These are phyloP conservation scores for Lacerta agilis DNA, from an alignment of 2,797 vertebrate species.

Conservation along the genomic window DNA sequence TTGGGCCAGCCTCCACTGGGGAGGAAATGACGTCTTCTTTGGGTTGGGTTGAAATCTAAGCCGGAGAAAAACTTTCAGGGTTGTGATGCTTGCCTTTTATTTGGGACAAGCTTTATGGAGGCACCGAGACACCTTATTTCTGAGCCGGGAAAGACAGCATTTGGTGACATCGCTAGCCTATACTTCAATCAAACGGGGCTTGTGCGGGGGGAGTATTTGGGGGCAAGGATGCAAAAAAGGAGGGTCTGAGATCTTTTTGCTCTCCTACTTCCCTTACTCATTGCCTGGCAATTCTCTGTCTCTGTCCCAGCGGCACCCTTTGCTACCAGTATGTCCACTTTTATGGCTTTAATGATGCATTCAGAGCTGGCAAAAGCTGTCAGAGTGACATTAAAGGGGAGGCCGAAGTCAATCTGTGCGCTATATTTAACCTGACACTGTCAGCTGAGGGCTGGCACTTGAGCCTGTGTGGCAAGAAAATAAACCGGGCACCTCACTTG, in stretches of 20 bases:
- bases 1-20: too few species aligned
- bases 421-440: slow-evolving; percentile 69
- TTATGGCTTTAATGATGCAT: slow-evolving; percentile 43
- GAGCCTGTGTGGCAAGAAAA: slow-evolving; percentile 33
- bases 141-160: background rate
- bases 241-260: background rate
- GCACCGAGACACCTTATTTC: background rate
- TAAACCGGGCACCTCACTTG: slow-evolving; percentile 26
- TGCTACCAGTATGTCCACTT: slow-evolving; percentile 49
- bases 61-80: background rate
- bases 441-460: slow-evolving; percentile 55
- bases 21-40: background rate
- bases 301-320: slow-evolving; percentile 45
- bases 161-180: background rate
- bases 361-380: slow-evolving; percentile 57
- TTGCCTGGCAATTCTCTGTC: background rate
- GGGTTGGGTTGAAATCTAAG: background rate
- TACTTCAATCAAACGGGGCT: background rate
- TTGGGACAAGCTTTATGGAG: too few species aligned
- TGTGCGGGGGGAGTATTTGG: background rate
- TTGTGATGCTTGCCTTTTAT: background rate
- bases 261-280: background rate
- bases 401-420: slow-evolving; percentile 47
- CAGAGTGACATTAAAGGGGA: slow-evolving; percentile 56
- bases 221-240: background rate